phyloP scores from a whole-genome alignment of 1,140 invertebrate genomes.

The Temnothorax curvispinosus region DNA sequence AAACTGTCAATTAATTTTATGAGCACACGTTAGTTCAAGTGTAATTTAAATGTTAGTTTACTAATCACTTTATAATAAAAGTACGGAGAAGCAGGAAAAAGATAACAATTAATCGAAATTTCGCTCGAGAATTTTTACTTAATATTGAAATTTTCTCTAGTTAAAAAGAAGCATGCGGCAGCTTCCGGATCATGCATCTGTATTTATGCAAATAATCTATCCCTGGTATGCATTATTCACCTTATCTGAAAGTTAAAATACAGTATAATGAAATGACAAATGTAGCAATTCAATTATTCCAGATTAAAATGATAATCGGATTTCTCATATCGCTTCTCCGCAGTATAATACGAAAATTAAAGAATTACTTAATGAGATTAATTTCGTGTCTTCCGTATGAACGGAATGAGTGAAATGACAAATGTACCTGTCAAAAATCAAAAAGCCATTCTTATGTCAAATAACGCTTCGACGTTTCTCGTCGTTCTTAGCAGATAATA shows the following conservation, averaged over 20 bases:
- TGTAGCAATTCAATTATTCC: conserved; percentile 16
- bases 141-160: not conserved
- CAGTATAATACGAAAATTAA: not conserved
- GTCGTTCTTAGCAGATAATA: not conserved
- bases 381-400: not conserved
- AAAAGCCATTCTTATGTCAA: not conserved
- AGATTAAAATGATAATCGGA: conserved; percentile 24
- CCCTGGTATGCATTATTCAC: conserved; percentile 37
- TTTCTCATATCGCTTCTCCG: not conserved
- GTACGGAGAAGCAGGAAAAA: not conserved
- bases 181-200: not conserved
- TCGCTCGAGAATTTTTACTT: not conserved
- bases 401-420: not conserved
- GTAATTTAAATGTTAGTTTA: not conserved
- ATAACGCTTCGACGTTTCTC: conserved; percentile 1
- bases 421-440: conserved; percentile 4
- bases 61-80: not conserved
- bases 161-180: not conserved
- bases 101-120: not conserved
- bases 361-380: not conserved
- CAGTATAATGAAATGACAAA: not conserved
- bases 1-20: not conserved
- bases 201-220: conserved; percentile 28
- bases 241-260: conserved; percentile 38
- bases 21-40: not conserved